Base-by-base conservation (phyloP, 2,888 invertebrate genomes). In the Cheilosia impressa region DNA sequence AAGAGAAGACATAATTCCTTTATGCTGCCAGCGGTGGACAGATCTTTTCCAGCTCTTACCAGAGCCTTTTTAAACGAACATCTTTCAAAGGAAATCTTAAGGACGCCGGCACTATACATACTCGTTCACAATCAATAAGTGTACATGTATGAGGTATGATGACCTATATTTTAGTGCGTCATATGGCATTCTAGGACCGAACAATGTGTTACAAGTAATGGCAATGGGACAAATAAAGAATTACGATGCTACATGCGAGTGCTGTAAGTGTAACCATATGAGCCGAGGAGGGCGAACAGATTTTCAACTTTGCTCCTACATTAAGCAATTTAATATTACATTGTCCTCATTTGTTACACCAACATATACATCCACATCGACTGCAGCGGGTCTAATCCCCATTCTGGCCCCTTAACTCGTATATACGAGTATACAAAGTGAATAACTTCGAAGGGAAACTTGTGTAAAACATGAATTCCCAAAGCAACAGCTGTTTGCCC, bases 401-500 rank as follows among this genome's bases (percentile, higher is more conserved):
- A 58, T 22, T n/a, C 6, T 17, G 47, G 22, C 27, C 31, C 41
- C 24, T 52, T 27, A 38, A 45, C 38, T 19, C 58, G 24, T 27
- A 41, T 17, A 9, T 9, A 31, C 31, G 9, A 7, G 9, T 31
- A 31, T 31, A 31, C 31, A 52, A 57, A 66, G 52, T 63, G 41
- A 43, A 76, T 47, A 34, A 60, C 68, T 68, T 77, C 15, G 38
- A 34, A 62, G 15, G 22, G 45, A 47, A 55, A 22, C 45, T 57
- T 38, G 27, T 77, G 68, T 55, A 69, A 60, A 68, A 69, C 62
- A 77, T 60, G 47, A 63, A 71, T 57, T 78, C 63, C 50, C 63
- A 63, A 19, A 78, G 78, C 69, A 78, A 69, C 62, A 68, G 57
- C 66, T 66, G 24, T 65, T 66, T 38, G 38, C 52, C 24, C 7